Conservation (phyloP, 2,113 vertebrate genomes). For the Pedionomus torquatus region DNA sequence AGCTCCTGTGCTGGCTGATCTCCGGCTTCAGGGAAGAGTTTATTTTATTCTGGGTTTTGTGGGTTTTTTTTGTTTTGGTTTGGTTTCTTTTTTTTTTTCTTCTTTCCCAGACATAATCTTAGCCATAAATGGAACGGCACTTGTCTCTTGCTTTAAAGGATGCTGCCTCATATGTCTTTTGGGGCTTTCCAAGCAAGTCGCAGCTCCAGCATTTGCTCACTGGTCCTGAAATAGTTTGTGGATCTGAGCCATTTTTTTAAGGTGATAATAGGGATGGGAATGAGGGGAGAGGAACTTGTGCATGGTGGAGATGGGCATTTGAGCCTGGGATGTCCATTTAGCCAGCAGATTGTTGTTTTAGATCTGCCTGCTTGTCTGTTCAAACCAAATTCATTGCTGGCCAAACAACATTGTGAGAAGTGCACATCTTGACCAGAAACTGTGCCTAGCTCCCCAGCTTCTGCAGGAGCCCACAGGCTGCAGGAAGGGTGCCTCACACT, state of each 20-base stretch:
- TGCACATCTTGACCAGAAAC: not conserved
- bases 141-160: not conserved
- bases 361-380: not conserved
- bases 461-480: not conserved
- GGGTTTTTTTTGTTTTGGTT: too few species aligned
- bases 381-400: not conserved
- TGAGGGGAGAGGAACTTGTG: not conserved
- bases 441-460: not conserved
- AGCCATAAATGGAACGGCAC: not conserved
- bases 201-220: not conserved
- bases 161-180: not conserved
- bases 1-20: conserved; percentile 43
- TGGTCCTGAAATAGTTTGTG: conserved; percentile 1
- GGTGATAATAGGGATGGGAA: conserved; percentile 39
- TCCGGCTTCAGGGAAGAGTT: not conserved
- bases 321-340: conserved; percentile 15
- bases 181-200: not conserved
- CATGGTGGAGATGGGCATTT: not conserved
- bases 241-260: not conserved
- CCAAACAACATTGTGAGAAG: not conserved
- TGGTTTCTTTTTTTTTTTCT: too few species aligned
- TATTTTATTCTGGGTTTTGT: not conserved
- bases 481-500: not conserved
- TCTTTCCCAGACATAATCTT: not conserved
- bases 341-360: not conserved